These are phyloP conservation scores for Dunckerocampus dactyliophorus DNA, from an alignment of 2,113 vertebrate genomes.

Conservation along the genomic window DNA sequence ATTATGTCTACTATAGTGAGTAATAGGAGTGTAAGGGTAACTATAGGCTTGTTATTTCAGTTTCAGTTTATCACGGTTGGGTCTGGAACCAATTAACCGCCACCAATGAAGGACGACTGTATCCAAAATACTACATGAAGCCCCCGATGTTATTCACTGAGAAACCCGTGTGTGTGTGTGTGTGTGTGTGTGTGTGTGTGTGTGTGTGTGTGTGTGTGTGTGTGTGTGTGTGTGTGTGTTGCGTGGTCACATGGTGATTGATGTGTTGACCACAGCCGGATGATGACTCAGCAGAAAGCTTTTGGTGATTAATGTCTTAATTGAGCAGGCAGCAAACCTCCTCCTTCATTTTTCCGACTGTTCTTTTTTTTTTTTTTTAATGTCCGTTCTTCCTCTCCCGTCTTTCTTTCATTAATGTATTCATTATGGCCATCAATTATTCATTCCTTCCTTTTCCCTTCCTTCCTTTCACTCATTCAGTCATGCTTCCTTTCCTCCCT, in stretches of 20 bases:
- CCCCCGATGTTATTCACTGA: conserved; percentile 9
- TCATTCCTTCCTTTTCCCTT: not conserved
- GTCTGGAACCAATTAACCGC: too few relatives aligned
- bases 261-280: conserved; percentile 57
- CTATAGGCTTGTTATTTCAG: too few relatives aligned
- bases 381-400: not conserved
- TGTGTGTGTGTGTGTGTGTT: not conserved
- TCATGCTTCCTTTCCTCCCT: not conserved
- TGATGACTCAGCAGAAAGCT: conserved; percentile 66
- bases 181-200: conserved; percentile 37
- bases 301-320: conserved; percentile 74
- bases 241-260: conserved; percentile 55
- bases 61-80: too few relatives aligned
- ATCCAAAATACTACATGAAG: too few relatives aligned
- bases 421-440: not conserved
- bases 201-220: conserved; percentile 16
- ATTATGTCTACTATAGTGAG: too few relatives aligned
- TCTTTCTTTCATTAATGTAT: not conserved
- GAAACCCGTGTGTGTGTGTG: conserved; percentile 21
- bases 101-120: too few relatives aligned
- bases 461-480: not conserved
- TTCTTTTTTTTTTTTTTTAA: not conserved
- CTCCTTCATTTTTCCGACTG: not conserved
- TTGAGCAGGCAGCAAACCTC: conserved; percentile 56
- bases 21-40: too few relatives aligned